Percentiles rank a stretch among this genome's conserved stretches.
Evolutionary conservation across 2,113 vertebrate genomes (phyloP).

Genomic region (Lepisosteus oculatus): DNA sequence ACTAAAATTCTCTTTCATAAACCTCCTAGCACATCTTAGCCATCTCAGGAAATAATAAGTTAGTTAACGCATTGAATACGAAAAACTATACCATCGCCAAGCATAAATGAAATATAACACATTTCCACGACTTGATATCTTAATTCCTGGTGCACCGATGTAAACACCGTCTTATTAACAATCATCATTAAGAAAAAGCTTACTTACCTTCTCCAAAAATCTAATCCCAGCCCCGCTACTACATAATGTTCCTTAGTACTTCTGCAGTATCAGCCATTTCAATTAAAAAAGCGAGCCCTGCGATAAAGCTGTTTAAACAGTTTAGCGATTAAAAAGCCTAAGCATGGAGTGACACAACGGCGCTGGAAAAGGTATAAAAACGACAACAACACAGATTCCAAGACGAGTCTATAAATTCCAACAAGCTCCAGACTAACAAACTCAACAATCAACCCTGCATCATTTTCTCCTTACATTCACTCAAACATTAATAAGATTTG

Average conservation of each 20-base stretch:
- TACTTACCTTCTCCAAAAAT: constrained; percentile 26
- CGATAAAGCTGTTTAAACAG: constrained; percentile 32
- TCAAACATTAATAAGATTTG: constrained; percentile 26
- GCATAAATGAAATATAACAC: no score
- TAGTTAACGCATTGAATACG: background rate
- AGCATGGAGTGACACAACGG: background rate
- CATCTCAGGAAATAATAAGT: background rate
- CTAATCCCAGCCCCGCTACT: constrained; percentile 7
- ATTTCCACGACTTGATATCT: constrained; percentile 8
- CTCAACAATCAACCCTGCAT: constrained; percentile 46
- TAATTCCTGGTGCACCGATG: constrained; percentile 6
- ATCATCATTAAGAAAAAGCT: constrained; percentile 10
- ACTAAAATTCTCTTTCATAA: no score
- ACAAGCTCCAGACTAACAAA: constrained; percentile 30
- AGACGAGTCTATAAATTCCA: constrained; percentile 23
- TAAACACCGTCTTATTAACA: background rate
- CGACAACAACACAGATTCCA: constrained; percentile 3
- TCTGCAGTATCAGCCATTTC: constrained; percentile 16
- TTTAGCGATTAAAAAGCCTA: constrained; percentile 29
- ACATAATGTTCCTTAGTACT: background rate
- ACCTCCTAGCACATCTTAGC: background rate
- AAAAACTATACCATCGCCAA: background rate
- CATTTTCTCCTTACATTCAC: constrained; percentile 38
- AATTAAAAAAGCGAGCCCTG: constrained; percentile 22
- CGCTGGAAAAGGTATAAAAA: constrained; percentile 6